Base-by-base conservation (phyloP, 2,113 vertebrate genomes). In the Drymodes brunneopygia region DNA sequence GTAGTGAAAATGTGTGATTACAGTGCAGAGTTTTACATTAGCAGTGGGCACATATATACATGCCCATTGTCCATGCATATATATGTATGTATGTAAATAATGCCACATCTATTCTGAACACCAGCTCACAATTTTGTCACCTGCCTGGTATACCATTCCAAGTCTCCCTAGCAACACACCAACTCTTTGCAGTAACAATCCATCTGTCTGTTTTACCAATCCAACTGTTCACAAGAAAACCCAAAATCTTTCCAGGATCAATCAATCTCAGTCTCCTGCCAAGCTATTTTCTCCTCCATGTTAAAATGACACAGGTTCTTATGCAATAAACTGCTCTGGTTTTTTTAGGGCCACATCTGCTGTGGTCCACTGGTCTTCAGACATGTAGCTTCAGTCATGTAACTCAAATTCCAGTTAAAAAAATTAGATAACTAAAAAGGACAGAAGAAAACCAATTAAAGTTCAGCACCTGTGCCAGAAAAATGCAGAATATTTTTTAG, bases 211-310 rank as follows among this genome's bases (percentile, higher is more conserved):
- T 82, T 90, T 88, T 95, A 93, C 61, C 48, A 82, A 75, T 88
- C 81, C 85, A 89, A 96, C 92, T 97, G 94, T 92, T 97, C 85
- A 67, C 77, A 95, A 88, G 96, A 95, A 95, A 97, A 88, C 36
- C 70, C 73, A 92, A 94, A 93, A 92, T 92, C 89, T 92, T 97
- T 94, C 92, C 91, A 95, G 83, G 57, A 95, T 94, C 95, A 87
- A 94, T 97, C 94, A 96, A 28, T 84, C 84, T 90, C 50, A 4
- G 50, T 86, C 87, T 47, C 21, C 83, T 86, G 87, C 72, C 65
- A 94, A 86, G 77, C 19, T 91, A 70, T 71, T 82, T 92, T 88
- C 56, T 64, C 31, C 28, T 94, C 51, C 56, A 20, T 86, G 65
- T 69, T 85, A 91, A 94, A 93, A 94, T 64, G 57, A 82, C 65